These are phyloP conservation scores for Eulacestoma nigropectus DNA, from an alignment of 2,113 vertebrate species.

Conservation along the genomic window DNA sequence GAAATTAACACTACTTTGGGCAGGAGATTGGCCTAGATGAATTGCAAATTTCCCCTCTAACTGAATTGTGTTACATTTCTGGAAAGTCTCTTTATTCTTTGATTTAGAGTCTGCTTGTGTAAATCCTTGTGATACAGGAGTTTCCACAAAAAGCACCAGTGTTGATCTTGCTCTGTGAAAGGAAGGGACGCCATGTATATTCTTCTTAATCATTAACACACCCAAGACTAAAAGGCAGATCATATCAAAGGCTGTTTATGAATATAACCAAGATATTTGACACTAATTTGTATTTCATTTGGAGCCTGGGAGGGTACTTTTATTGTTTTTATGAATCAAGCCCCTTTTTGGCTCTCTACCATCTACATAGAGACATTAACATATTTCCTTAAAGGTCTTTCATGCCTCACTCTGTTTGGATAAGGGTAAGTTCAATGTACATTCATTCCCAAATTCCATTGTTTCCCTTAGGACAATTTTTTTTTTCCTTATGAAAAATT, in stretches of 20 bases:
- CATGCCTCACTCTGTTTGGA: background rate
- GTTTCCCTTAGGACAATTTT: background rate
- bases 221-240: background rate
- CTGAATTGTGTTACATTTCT: background rate
- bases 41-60: background rate
- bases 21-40: background rate
- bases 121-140: background rate
- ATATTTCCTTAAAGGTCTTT: background rate
- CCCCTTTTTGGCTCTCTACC: background rate
- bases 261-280: background rate
- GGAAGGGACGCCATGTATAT: background rate
- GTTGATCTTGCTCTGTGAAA: background rate
- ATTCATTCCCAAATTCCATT: background rate
- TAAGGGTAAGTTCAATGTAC: background rate
- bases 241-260: background rate
- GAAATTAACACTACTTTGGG: background rate
- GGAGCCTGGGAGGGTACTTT: background rate
- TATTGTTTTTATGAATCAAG: background rate
- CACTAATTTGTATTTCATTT: background rate
- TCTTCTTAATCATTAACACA: background rate
- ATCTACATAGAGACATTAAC: background rate
- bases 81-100: background rate
- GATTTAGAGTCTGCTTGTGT: background rate
- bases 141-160: background rate
- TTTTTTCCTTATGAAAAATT: background rate